Percentiles rank a stretch among this genome's conserved stretches.
phyloP scores from a whole-genome alignment of 2,888 invertebrate genomes.

The Neoaliturus tenellus region DNA sequence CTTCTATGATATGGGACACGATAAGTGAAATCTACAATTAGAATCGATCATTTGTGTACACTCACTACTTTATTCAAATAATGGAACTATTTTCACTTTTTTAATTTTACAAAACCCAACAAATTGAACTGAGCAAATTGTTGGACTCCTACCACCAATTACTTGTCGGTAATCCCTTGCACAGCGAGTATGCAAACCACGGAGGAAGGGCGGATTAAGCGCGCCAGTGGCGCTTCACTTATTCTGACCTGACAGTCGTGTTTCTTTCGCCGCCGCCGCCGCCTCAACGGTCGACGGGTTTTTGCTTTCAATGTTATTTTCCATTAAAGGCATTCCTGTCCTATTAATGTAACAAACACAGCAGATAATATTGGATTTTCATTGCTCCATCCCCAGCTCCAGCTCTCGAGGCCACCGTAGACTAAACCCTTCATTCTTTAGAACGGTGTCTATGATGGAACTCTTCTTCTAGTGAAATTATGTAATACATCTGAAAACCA shows the following conservation, averaged over 20 bases:
- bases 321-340: neutral
- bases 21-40: no score
- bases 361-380: neutral
- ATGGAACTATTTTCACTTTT: no score
- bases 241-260: constrained; percentile 3
- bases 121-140: no score
- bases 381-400: neutral
- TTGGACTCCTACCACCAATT: no score
- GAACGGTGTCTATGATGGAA: no score
- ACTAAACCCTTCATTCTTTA: no score
- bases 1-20: no score
- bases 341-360: neutral
- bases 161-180: neutral
- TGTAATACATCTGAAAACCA: no score
- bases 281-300: neutral
- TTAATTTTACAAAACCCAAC: no score
- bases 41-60: no score
- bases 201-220: neutral
- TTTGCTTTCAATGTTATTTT: neutral
- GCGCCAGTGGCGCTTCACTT: neutral
- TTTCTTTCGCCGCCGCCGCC: neutral
- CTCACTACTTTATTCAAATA: no score
- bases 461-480: no score
- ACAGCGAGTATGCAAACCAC: neutral
- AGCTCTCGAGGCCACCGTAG: neutral